These are phyloP conservation scores for Synergus itoensis DNA, from an alignment of 2,888 invertebrate species.

Conservation along the genomic window DNA sequence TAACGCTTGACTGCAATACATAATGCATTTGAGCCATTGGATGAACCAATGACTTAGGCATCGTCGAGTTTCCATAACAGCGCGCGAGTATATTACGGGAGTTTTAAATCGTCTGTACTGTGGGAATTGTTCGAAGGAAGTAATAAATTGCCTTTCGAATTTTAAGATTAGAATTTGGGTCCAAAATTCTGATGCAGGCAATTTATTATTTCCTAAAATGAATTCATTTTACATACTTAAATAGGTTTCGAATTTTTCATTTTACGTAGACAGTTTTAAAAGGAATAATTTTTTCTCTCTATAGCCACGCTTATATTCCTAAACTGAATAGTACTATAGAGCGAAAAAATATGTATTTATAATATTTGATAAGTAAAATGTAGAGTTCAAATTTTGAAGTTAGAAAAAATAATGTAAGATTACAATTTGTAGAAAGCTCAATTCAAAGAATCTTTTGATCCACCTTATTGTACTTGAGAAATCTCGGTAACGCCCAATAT, in stretches of 20 bases:
- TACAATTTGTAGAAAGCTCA: neutral
- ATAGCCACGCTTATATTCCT: too few relatives aligned
- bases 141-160: neutral
- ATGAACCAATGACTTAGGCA: slow-evolving; percentile 27
- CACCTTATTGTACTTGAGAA: neutral
- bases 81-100: slow-evolving; percentile 11
- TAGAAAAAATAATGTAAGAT: neutral
- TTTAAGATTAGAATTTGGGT: neutral
- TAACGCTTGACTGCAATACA: slow-evolving; percentile 16
- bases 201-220: too few relatives aligned
- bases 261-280: too few relatives aligned
- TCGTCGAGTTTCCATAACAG: slow-evolving; percentile 22
- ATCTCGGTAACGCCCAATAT: neutral
- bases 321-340: too few relatives aligned
- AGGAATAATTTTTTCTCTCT: too few relatives aligned
- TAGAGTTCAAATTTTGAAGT: too few relatives aligned
- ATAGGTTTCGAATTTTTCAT: too few relatives aligned
- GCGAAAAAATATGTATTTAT: neutral
- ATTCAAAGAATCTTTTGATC: neutral
- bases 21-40: slow-evolving; percentile 17
- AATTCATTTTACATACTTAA: too few relatives aligned
- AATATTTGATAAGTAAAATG: neutral
- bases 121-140: slow-evolving; percentile 24
- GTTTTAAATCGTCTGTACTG: slow-evolving; percentile 25
- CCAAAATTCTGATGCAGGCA: too few relatives aligned